Evolutionary conservation across 2,888 invertebrate genomes (phyloP).

Genomic region (Aphodius granarius): DNA sequence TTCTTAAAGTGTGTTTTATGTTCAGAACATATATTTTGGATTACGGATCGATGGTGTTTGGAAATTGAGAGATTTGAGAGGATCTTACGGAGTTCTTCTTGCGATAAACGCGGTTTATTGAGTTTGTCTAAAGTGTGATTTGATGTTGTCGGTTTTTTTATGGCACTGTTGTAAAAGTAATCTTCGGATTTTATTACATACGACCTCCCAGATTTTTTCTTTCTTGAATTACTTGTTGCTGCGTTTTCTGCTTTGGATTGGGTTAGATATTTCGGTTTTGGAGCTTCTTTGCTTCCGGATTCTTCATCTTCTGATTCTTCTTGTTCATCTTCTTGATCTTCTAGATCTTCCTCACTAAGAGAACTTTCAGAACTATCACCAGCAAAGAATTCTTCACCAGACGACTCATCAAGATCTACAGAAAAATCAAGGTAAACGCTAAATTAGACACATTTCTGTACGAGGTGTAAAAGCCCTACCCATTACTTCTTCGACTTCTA

Average conservation of each 20-base stretch:
- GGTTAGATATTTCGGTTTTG: slow-evolving; percentile 13
- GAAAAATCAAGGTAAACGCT: not conserved
- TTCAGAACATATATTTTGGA: slow-evolving; percentile 60
- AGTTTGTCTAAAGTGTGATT: slow-evolving; percentile 77
- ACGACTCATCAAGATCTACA: not conserved
- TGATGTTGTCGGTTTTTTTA: slow-evolving; percentile 70
- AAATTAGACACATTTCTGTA: too few species aligned
- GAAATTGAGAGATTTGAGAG: slow-evolving; percentile 57
- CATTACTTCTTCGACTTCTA: slow-evolving; percentile 1
- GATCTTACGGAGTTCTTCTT: slow-evolving; percentile 64
- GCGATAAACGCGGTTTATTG: slow-evolving; percentile 70
- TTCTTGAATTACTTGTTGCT: slow-evolving; percentile 20
- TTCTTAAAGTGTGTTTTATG: slow-evolving; percentile 65
- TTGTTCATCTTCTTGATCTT: slow-evolving; percentile 35
- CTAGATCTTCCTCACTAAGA: slow-evolving; percentile 28
- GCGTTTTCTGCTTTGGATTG: slow-evolving; percentile 39
- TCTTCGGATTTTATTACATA: slow-evolving; percentile 69
- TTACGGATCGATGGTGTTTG: slow-evolving; percentile 61
- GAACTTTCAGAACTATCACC: slow-evolving; percentile 32
- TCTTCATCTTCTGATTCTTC: slow-evolving; percentile 47
- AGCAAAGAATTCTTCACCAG: slow-evolving; percentile 50
- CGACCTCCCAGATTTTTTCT: slow-evolving; percentile 43
- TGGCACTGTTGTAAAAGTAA: slow-evolving; percentile 67
- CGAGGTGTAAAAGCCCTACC: too few species aligned
- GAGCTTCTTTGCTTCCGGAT: not conserved